Conservation (phyloP, 2,797 vertebrate genomes). For the Chrysocyon brachyurus region DNA sequence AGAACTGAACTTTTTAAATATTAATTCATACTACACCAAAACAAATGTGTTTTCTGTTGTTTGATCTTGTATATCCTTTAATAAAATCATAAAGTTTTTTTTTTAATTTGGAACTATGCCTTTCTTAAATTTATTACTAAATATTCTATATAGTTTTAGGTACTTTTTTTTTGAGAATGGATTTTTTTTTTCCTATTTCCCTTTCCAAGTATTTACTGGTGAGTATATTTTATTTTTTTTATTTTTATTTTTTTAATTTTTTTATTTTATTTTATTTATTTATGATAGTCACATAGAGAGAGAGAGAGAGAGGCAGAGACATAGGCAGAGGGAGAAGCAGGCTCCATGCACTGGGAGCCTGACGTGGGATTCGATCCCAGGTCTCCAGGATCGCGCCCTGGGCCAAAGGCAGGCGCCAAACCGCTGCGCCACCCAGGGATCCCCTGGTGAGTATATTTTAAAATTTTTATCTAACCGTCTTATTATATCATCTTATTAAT, state of each 20-base stretch:
- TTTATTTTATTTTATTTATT: too few species aligned
- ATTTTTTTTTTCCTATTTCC: background rate
- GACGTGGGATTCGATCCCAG: too few species aligned
- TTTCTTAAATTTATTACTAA: slow-evolving; percentile 38
- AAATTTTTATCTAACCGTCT: background rate
- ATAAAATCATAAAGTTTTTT: background rate
- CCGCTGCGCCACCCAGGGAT: too few species aligned
- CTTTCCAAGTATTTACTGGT: background rate
- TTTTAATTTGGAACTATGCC: background rate
- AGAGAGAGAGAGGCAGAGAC: too few species aligned
- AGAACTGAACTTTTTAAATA: background rate
- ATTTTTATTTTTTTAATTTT: too few species aligned
- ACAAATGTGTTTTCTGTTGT: background rate
- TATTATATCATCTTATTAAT: slow-evolving; percentile 10
- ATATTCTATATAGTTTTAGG: background rate
- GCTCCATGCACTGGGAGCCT: too few species aligned
- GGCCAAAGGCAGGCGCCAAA: too few species aligned
- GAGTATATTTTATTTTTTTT: background rate
- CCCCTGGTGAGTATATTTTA: background rate
- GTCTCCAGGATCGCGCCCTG: too few species aligned
- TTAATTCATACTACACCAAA: background rate
- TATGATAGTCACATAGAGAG: too few species aligned
- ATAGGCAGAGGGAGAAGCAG: too few species aligned
- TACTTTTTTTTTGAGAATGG: slow-evolving; percentile 25
- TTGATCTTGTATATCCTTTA: background rate